A percentile compares a stretch with the other conserved stretches of the same genome.
These are phyloP conservation scores for Sebastes trivittatus DNA, from an alignment of 2,797 vertebrate species.

Conservation along the genomic window DNA sequence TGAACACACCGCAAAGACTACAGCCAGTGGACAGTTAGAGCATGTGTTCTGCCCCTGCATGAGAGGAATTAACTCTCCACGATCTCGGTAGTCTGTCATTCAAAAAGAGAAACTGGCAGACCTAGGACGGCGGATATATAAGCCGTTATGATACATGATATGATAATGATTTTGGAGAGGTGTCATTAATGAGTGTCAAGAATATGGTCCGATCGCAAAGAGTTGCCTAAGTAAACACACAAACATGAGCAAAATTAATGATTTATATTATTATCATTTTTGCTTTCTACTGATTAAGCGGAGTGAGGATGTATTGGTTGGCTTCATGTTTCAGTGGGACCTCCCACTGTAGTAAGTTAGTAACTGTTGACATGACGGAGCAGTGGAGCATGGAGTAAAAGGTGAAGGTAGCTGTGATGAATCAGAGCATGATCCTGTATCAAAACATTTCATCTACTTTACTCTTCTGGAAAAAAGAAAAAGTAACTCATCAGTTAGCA, in stretches of 20 bases:
- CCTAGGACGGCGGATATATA: no score
- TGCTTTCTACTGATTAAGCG: background rate
- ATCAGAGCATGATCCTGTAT: background rate
- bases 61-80: no score
- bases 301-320: background rate
- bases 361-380: background rate
- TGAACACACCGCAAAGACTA: no score
- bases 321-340: background rate
- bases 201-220: accelerated
- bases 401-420: constrained; percentile 2
- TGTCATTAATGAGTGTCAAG: background rate
- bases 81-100: no score
- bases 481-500: background rate
- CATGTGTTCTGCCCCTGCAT: no score
- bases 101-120: no score
- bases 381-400: background rate
- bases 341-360: background rate
- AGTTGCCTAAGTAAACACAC: background rate
- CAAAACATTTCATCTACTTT: background rate
- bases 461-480: background rate
- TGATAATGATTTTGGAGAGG: background rate
- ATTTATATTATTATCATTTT: background rate
- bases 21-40: no score
- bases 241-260: background rate
- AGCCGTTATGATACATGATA: no score